These are phyloP conservation scores for Busseola fusca DNA, from an alignment of 2,888 invertebrate genomes.

Conservation along the genomic window DNA sequence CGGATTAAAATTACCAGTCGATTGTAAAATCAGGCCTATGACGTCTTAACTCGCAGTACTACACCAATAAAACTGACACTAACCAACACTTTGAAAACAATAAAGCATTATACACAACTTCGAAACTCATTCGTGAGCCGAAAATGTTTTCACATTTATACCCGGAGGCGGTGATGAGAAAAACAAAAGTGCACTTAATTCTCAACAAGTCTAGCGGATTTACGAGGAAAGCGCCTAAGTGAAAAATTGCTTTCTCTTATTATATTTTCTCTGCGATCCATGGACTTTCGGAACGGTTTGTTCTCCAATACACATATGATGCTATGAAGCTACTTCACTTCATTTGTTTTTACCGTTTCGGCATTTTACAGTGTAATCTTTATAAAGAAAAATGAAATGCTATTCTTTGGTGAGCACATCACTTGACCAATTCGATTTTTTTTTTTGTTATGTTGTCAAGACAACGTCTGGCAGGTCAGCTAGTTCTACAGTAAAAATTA, in stretches of 20 bases:
- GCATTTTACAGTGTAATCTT: neutral
- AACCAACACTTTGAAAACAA: conserved; percentile 4
- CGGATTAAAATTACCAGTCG: too few species aligned
- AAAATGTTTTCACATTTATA: conserved; percentile 62
- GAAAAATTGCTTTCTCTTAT: conserved; percentile 81
- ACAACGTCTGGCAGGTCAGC: neutral
- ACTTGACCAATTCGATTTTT: neutral
- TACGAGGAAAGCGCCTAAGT: conserved; percentile 76
- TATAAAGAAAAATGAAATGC: neutral
- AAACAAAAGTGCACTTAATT: conserved; percentile 80
- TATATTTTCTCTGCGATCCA: conserved; percentile 69
- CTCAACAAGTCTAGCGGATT: conserved; percentile 76
- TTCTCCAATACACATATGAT: conserved; percentile 44
- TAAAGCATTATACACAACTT: conserved; percentile 24
- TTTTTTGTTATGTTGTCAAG: neutral
- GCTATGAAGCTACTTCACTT: conserved; percentile 24
- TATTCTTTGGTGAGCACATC: neutral
- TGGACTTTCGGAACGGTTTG: conserved; percentile 40
- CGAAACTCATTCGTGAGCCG: conserved; percentile 24
- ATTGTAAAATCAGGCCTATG: too few species aligned
- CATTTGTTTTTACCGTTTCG: neutral
- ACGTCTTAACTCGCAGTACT: too few species aligned
- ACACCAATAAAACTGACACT: neutral
- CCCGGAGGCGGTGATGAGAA: conserved; percentile 65
- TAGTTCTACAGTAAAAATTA: neutral